Base-by-base conservation (phyloP, 37 sponge, comb jelly and placozoan species). In the Beroe ovata region DNA sequence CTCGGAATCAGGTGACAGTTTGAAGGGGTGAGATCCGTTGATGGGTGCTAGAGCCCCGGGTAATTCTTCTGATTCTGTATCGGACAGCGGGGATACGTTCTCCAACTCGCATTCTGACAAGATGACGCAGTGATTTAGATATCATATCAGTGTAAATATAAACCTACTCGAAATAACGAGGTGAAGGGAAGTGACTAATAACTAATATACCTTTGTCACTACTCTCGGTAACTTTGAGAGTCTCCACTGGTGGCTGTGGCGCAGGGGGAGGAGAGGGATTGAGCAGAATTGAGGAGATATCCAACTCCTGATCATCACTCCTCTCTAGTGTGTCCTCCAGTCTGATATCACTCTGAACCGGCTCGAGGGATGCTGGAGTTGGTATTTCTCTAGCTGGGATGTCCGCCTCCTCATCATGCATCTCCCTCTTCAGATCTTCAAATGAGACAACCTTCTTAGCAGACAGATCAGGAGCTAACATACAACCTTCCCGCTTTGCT, bases 261-360 rank as follows among this genome's bases (percentile, higher is more conserved):
- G 69, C 69, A 29, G 69, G 69, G 36, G 69, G 36, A 2, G 69
- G 69, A 30, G 69, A 66, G 36, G 69, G 69, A 37, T 66, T 37
- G 36, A 66, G 35, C 1, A 66, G 69, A 4, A 66, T 66, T 1
- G 69, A 66, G 3, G 69, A 66, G 32, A 66, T 66, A 30, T 66
- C 69, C 3, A 66, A 33, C 16, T 25, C 30, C 30, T 66, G 25
- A 8, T 66, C 69, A 14, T 32, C 69, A 33, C 32, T 29, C 32
- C 34, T 66, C 1, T 66, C 69, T 32, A 66, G 36, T 1, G 69
- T 66, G 8, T 66, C 69, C 16, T 66, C 69, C 1, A 66, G 36
- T 37, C 69, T 66, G 69, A 66, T 66, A 30, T 66, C 69, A 33
- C 69, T 66, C 35, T 66, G 69, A 33, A 66, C 69, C 14, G 69